Percentiles rank a stretch among this genome's conserved stretches.
Conservation (phyloP, 1,140 invertebrate genomes). For the Harlomillsia oculata region DNA sequence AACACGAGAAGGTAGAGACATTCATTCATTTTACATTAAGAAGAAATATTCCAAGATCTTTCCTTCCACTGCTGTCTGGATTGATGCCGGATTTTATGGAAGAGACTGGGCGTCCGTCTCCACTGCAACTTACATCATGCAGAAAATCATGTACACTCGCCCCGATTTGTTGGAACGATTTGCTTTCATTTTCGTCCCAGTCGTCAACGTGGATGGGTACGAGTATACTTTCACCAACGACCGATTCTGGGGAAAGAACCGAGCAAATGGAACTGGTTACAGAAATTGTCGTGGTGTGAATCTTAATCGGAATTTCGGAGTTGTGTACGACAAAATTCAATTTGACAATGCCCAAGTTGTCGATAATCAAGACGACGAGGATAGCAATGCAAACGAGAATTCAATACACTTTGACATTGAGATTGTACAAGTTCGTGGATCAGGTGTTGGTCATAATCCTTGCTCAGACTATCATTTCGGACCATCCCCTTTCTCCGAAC, state of each 20-base stretch:
- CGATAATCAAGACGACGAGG: too few species aligned
- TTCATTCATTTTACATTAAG: not conserved
- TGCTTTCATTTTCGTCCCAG: constrained; percentile 7
- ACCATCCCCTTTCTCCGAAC: constrained; percentile 74
- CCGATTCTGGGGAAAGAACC: constrained; percentile 51
- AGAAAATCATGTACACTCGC: constrained; percentile 40
- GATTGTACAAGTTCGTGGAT: too few species aligned
- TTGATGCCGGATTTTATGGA: constrained; percentile 65
- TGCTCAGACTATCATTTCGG: constrained; percentile 84
- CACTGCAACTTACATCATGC: constrained; percentile 65
- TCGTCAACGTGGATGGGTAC: constrained; percentile 31
- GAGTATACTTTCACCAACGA: constrained; percentile 34
- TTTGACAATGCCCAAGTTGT: constrained; percentile 63
- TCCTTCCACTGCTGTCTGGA: constrained; percentile 1
- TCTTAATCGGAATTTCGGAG: constrained; percentile 62
- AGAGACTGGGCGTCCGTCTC: constrained; percentile 85
- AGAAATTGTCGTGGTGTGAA: constrained; percentile 49
- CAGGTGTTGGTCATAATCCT: constrained; percentile 71
- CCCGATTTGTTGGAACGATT: constrained; percentile 52
- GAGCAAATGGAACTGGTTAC: constrained; percentile 30
- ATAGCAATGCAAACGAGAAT: too few species aligned
- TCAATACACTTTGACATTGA: too few species aligned
- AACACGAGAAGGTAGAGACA: not conserved
- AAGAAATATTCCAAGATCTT: not conserved
- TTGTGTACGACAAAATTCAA: not conserved